These are phyloP conservation scores for Heterotilapia buettikoferi DNA, from an alignment of 2,113 vertebrate genomes.

Conservation along the genomic window DNA sequence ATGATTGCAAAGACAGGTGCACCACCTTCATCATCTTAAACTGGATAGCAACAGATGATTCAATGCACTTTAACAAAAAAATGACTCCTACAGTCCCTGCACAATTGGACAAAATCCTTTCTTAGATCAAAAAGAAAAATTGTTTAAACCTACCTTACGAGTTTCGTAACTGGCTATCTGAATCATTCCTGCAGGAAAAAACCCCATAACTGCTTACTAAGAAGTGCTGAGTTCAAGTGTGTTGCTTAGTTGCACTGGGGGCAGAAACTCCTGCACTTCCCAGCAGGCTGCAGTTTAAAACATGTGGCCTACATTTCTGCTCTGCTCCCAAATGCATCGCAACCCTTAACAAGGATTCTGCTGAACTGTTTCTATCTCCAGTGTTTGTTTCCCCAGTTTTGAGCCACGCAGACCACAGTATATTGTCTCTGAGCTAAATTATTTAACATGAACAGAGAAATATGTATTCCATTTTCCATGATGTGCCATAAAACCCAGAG, in stretches of 20 bases:
- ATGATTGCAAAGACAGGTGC: neutral
- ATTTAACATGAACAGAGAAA: neutral
- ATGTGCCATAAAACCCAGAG: neutral
- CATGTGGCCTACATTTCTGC: neutral
- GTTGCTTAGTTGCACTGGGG: neutral
- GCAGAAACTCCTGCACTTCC: neutral
- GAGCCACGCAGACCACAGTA: neutral
- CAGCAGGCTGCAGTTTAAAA: neutral
- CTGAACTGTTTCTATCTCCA: neutral
- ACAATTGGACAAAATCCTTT: neutral
- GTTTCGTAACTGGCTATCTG: neutral
- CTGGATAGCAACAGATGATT: neutral
- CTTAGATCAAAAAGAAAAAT: neutral
- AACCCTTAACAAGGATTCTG: neutral
- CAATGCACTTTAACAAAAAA: neutral
- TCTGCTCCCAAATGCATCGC: neutral
- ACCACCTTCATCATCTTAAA: neutral
- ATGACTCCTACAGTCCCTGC: neutral
- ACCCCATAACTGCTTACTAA: rapidly evolving
- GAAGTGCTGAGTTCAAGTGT: neutral
- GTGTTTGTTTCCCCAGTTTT: neutral
- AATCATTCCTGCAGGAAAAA: neutral
- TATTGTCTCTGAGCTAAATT: neutral
- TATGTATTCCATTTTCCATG: neutral
- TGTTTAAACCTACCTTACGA: neutral